Conservation (phyloP, 2,888 invertebrate species). For the Drosophila falleni region DNA sequence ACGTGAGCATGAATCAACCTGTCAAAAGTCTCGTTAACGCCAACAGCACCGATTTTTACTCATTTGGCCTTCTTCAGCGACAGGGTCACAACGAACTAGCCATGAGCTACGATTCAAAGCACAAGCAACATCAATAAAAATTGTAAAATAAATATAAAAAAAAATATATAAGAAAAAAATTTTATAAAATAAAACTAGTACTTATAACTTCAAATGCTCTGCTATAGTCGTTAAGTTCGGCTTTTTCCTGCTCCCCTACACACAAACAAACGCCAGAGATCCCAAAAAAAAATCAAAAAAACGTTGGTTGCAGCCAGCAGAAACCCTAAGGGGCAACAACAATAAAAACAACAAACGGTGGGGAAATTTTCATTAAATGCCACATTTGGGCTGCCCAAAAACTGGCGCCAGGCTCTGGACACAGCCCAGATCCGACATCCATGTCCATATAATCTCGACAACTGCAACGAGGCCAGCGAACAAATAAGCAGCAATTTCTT, state of each 20-base stretch:
- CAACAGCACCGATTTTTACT: conserved; percentile 81
- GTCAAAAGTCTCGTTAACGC: conserved; percentile 85
- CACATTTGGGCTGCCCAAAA: conserved; percentile 77
- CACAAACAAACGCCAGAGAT: not conserved
- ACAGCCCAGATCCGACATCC: conserved; percentile 27
- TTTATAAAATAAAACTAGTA: not conserved
- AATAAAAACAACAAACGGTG: conserved; percentile 34
- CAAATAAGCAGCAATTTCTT: conserved; percentile 80
- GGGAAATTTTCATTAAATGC: conserved; percentile 82
- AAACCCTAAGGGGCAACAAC: conserved; percentile 35
- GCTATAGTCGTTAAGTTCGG: conserved; percentile 4
- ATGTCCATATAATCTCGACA: conserved; percentile 74
- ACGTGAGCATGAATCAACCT: conserved; percentile 84
- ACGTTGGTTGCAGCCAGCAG: conserved; percentile 4
- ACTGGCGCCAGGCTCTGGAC: conserved; percentile 80
- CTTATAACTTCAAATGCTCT: not conserved
- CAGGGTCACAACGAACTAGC: conserved; percentile 74
- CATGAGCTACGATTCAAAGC: conserved; percentile 50
- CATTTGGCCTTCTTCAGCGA: conserved; percentile 39
- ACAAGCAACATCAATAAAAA: not conserved
- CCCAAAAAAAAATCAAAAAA: not conserved
- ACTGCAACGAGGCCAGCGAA: conserved; percentile 67
- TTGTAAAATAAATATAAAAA: not conserved
- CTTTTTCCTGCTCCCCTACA: conserved; percentile 14
- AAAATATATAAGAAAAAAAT: no score